A percentile compares a stretch with the other conserved stretches of the same genome.
phyloP scores from a whole-genome alignment of 2,888 invertebrate genomes.

The Lordiphosa andalusiaca region DNA sequence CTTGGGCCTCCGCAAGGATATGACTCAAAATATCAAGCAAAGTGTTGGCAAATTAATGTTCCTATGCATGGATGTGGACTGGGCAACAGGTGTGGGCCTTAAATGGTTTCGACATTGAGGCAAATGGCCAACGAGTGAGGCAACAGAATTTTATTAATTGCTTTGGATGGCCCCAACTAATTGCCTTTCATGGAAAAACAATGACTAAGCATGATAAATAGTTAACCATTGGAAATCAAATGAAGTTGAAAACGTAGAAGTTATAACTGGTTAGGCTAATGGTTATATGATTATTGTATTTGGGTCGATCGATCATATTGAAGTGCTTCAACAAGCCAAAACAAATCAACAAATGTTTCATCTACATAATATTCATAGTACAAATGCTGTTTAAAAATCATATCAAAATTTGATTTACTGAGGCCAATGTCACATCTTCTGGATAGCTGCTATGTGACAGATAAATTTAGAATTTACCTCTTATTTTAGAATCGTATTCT shows the following conservation, averaged over 20 bases:
- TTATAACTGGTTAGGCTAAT: no score
- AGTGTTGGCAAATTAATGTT: constrained; percentile 47
- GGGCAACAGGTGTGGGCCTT: constrained; percentile 42
- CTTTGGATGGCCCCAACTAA: constrained; percentile 5
- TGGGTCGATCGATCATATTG: no score
- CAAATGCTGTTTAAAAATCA: no score
- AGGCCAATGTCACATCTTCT: no score
- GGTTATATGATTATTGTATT: no score
- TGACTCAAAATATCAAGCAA: constrained; percentile 10
- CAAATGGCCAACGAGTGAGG: constrained; percentile 18
- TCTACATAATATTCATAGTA: no score
- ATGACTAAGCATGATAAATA: constrained; percentile 3
- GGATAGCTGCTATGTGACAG: no score
- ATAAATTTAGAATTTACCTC: no score
- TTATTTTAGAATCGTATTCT: no score
- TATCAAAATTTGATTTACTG: no score
- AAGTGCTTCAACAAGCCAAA: no score
- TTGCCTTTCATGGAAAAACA: background rate
- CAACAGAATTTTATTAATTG: constrained; percentile 9
- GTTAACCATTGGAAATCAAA: constrained; percentile 1
- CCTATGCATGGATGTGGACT: constrained; percentile 4
- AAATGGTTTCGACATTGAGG: constrained; percentile 21
- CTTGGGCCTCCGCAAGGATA: constrained; percentile 15
- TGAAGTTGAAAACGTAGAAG: background rate
- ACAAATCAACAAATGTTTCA: no score